Conservation (phyloP, 2,113 vertebrate genomes). For the Australoheros scitulus region DNA sequence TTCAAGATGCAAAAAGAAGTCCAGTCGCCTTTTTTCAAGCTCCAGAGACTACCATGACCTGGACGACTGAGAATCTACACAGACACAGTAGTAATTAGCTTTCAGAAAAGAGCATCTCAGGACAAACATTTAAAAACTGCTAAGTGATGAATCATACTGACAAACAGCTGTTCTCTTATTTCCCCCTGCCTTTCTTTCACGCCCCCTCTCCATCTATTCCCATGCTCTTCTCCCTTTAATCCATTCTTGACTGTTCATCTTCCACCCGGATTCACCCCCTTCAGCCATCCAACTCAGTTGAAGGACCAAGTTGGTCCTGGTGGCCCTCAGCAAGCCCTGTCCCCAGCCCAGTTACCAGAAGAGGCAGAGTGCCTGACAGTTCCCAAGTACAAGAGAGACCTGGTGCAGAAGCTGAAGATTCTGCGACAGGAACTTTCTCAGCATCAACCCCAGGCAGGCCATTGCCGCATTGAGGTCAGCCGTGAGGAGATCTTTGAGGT, state of each 20-base stretch:
- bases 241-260: neutral
- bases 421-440: conserved; percentile 92
- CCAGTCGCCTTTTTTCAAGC: too few relatives aligned
- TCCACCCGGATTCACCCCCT: neutral
- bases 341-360: conserved; percentile 87
- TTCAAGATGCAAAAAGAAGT: too few relatives aligned
- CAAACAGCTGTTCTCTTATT: neutral
- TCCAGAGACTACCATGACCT: too few relatives aligned
- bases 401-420: conserved; percentile 95
- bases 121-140: conserved; percentile 2
- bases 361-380: conserved; percentile 93
- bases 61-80: too few relatives aligned
- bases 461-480: conserved; percentile 95
- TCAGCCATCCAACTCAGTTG: conserved; percentile 86
- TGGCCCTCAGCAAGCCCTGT: conserved; percentile 81
- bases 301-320: conserved; percentile 81
- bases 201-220: neutral
- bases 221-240: neutral
- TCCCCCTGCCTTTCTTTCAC: neutral
- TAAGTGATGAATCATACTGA: conserved; percentile 13
- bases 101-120: conserved; percentile 5
- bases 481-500: conserved; percentile 98
- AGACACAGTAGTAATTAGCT: neutral
- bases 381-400: conserved; percentile 92
- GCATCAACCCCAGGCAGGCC: conserved; percentile 94